Conservation (phyloP, 2,888 invertebrate genomes). For the Bhutanitis thaidina region DNA sequence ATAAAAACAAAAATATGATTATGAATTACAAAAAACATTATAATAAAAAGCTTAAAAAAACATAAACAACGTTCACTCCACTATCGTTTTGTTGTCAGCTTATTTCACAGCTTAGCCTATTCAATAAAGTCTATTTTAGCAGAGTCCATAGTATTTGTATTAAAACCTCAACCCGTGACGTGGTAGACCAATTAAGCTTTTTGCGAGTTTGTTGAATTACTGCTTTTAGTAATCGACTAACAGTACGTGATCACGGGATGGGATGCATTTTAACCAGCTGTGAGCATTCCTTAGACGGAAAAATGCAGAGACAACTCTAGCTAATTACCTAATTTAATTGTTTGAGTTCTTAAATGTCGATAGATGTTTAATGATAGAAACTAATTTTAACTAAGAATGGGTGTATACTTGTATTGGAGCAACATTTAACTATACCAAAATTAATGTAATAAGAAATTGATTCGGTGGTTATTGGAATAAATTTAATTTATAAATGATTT, state of each 20-base stretch:
- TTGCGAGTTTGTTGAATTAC: constrained; percentile 16
- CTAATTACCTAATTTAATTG: too few species aligned
- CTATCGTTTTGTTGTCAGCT: constrained; percentile 9
- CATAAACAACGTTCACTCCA: constrained; percentile 2
- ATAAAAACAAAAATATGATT: background rate
- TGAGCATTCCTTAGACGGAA: too few species aligned
- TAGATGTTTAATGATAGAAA: too few species aligned
- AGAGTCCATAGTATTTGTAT: background rate
- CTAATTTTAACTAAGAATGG: too few species aligned
- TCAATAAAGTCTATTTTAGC: background rate
- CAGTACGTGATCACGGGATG: background rate
- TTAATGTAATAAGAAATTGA: too few species aligned
- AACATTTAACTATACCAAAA: too few species aligned
- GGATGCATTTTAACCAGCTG: background rate
- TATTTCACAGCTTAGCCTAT: constrained; percentile 10
- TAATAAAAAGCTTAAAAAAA: background rate
- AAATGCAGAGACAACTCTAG: too few species aligned
- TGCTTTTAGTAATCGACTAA: constrained; percentile 1
- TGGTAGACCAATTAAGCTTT: constrained; percentile 14
- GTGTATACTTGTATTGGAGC: too few species aligned
- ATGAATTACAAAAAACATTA: background rate
- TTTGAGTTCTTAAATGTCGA: too few species aligned
- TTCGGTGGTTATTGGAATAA: too few species aligned
- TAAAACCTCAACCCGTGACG: constrained; percentile 8
- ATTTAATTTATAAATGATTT: too few species aligned